Evolutionary conservation across 2,888 invertebrate genomes (phyloP).

Genomic region (Graphium colonna): DNA sequence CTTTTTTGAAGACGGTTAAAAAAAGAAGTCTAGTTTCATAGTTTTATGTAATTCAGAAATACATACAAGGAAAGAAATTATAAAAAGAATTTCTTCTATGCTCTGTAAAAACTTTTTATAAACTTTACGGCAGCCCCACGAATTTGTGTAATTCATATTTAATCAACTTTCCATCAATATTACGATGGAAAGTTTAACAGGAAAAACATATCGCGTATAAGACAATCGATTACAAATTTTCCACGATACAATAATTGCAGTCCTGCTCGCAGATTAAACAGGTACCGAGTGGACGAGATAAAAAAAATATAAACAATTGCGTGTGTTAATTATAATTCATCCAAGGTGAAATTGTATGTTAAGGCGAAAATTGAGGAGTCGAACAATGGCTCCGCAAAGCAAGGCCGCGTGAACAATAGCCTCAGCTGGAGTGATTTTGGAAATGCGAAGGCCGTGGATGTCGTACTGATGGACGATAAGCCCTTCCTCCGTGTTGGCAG

Average conservation of each 20-base stretch:
- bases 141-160: too few species aligned
- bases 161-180: too few species aligned
- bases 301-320: constrained; percentile 35
- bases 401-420: constrained; percentile 60
- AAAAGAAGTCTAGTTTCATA: too few species aligned
- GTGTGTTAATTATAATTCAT: constrained; percentile 52
- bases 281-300: constrained; percentile 17
- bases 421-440: constrained; percentile 58
- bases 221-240: not conserved
- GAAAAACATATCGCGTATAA: constrained; percentile 7
- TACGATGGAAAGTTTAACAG: too few species aligned
- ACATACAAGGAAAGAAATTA: too few species aligned
- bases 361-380: constrained; percentile 58
- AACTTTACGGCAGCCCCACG: too few species aligned
- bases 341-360: constrained; percentile 68
- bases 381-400: constrained; percentile 36
- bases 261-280: constrained; percentile 20
- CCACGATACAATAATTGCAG: constrained; percentile 16
- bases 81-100: too few species aligned
- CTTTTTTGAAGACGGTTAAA: too few species aligned
- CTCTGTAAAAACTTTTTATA: too few species aligned
- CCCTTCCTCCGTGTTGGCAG: constrained; percentile 58
- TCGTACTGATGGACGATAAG: constrained; percentile 58
- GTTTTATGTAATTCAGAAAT: not conserved
- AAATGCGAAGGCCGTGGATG: constrained; percentile 65